Base-by-base conservation (phyloP, 2,888 invertebrate species). In the Stramonita haemastoma region DNA sequence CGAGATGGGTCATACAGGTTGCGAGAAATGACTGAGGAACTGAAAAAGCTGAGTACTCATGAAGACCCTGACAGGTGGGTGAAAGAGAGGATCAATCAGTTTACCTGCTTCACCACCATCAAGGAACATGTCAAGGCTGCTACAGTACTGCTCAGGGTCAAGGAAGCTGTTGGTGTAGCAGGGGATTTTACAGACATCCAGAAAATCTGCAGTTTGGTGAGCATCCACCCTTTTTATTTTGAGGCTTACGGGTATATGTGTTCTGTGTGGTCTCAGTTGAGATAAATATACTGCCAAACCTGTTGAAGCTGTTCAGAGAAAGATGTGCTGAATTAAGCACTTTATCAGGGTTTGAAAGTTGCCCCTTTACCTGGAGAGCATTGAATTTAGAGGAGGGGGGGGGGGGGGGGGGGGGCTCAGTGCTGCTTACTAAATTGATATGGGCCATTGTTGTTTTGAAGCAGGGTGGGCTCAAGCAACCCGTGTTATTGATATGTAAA, bases 91-190 rank as follows among this genome's bases (percentile, higher is more conserved):
- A 85, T 92, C 2, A 19, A 90, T 26, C 93, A 93, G 88, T 83
- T 93, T 57, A 70, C 90, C 29, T 89, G 91, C 66, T 92, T 89
- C 77, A 87, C 90, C 17, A 89, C 91, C 29, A 70, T 93, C 56
- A 87, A 89, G 32, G 73, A 89, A 6, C 92, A 92, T 90, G 90
- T 91, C 0, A 90, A 89, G 32, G 92, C 92, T 19, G 93, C 93
- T 34, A 79, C 89, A 4, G 87, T 90, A 19, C 90, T 93, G n/a
- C 86, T 92, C 36, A 86, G 91, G 34, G 89, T 92, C 60, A 89
- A 89, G 22, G 56, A 89, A 26, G 85, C 88, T 4, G 92, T 90
- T 70, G 19, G 89, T 13, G 83, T 93, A n/a, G 87, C 29, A 1
- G 93, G 93, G 85, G 91, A 92, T 66, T 93, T 90, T 86, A 60